Percentiles rank a stretch among this genome's conserved stretches.
phyloP scores from a whole-genome alignment of 2,113 vertebrate genomes.

The Xenopus laevis region DNA sequence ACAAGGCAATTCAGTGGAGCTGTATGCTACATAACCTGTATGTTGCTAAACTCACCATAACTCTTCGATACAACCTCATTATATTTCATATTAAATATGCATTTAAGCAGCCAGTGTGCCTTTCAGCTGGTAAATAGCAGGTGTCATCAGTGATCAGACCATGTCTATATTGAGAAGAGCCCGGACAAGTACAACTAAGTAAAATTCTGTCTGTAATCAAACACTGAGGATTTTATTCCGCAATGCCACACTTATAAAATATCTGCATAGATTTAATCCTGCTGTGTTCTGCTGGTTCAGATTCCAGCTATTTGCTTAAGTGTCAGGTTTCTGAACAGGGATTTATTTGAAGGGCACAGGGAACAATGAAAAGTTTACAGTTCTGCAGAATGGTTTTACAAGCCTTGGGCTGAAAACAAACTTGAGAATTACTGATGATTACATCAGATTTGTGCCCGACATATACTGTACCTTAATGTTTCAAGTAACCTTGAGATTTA shows the following conservation, averaged over 20 bases:
- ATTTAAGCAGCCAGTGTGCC: no score
- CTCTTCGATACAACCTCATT: no score
- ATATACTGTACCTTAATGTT: no score
- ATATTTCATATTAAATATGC: no score
- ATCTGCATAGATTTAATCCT: slow-evolving; percentile 7
- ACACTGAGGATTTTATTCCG: background rate
- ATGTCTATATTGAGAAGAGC: no score
- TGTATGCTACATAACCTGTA: no score
- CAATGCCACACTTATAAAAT: background rate
- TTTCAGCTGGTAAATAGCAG: no score
- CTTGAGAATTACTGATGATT: background rate
- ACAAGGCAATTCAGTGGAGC: no score
- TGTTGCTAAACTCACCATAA: no score
- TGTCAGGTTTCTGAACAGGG: slow-evolving; percentile 3
- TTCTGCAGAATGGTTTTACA: background rate
- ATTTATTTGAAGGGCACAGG: slow-evolving; percentile 19
- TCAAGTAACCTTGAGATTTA: no score
- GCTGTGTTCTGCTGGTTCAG: slow-evolving; percentile 5
- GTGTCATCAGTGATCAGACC: no score
- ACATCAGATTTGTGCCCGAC: no score
- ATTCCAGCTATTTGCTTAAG: slow-evolving; percentile 7
- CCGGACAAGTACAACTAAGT: background rate
- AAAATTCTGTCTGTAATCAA: background rate
- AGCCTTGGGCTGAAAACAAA: background rate
- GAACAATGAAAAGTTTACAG: slow-evolving; percentile 1